Percentiles rank a stretch among this genome's conserved stretches.
These are phyloP conservation scores for Achlya flavicornis DNA, from an alignment of 2,888 invertebrate species.

Conservation along the genomic window DNA sequence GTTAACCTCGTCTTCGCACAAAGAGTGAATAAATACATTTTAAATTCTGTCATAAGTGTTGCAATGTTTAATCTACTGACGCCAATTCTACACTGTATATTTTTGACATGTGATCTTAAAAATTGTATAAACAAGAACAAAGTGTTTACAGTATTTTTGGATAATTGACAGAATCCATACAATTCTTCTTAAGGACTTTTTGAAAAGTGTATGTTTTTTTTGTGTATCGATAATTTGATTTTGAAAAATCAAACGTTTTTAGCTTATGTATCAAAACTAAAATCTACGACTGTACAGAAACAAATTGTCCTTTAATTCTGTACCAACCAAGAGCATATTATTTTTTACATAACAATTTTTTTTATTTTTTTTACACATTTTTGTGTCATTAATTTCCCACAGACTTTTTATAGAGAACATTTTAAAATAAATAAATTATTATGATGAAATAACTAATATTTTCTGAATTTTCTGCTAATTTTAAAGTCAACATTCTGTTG, in stretches of 20 bases:
- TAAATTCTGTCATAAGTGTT: not conserved
- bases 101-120: not conserved
- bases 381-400: not conserved
- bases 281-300: not conserved
- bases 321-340: too few relatives aligned
- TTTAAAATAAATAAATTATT: too few relatives aligned
- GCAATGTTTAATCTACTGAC: not conserved
- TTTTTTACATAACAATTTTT: too few relatives aligned
- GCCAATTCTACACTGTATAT: slow-evolving; percentile 2
- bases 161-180: too few relatives aligned
- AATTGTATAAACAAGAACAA: not conserved
- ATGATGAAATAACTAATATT: too few relatives aligned
- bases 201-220: not conserved
- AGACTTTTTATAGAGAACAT: too few relatives aligned
- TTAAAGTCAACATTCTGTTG: not conserved
- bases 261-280: not conserved
- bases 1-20: slow-evolving; percentile 19
- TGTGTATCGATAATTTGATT: not conserved
- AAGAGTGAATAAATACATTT: not conserved
- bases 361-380: too few relatives aligned
- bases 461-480: too few relatives aligned
- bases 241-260: not conserved
- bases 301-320: not conserved
- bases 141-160: not conserved
- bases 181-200: not conserved